phyloP scores from a whole-genome alignment of 2,797 vertebrate species.

The Tamandua tetradactyla region DNA sequence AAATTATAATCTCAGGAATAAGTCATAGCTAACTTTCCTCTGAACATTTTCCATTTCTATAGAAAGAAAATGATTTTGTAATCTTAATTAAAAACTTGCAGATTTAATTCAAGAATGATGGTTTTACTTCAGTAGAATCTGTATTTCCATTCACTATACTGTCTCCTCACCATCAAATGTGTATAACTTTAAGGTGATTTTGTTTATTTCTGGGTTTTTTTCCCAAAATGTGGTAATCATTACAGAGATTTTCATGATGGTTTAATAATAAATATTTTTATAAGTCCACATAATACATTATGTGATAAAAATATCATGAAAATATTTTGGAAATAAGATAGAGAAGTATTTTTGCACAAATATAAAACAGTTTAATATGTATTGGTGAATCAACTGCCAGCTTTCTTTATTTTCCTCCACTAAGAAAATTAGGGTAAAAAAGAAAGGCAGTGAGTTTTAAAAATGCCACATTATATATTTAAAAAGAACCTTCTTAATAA shows the following conservation, averaged over 20 bases:
- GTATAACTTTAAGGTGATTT: background rate
- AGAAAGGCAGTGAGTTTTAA: background rate
- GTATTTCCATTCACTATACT: conserved; percentile 66
- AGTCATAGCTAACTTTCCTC: conserved; percentile 69
- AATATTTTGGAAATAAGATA: background rate
- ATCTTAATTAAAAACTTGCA: conserved; percentile 33
- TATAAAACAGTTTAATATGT: conserved; percentile 18
- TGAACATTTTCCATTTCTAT: conserved; percentile 73
- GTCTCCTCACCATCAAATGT: conserved; percentile 58
- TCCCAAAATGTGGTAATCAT: conserved; percentile 46
- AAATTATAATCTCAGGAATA: conserved; percentile 63
- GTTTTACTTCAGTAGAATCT: conserved; percentile 29
- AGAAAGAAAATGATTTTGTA: conserved; percentile 62
- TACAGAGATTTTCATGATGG: conserved; percentile 27
- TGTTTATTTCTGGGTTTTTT: conserved; percentile 67
- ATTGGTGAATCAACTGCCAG: background rate
- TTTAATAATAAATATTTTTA: background rate
- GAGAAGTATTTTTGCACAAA: conserved; percentile 22
- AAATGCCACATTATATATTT: background rate
- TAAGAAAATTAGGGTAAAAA: background rate
- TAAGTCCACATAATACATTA: conserved; percentile 22
- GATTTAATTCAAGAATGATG: conserved; percentile 58
- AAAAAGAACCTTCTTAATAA: background rate
- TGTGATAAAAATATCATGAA: conserved; percentile 42
- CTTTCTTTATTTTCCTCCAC: background rate